A percentile compares a stretch with the other conserved stretches of the same genome.
phyloP scores from a whole-genome alignment of 1,140 invertebrate genomes.

The Pseudomyrmex dendroicus region DNA sequence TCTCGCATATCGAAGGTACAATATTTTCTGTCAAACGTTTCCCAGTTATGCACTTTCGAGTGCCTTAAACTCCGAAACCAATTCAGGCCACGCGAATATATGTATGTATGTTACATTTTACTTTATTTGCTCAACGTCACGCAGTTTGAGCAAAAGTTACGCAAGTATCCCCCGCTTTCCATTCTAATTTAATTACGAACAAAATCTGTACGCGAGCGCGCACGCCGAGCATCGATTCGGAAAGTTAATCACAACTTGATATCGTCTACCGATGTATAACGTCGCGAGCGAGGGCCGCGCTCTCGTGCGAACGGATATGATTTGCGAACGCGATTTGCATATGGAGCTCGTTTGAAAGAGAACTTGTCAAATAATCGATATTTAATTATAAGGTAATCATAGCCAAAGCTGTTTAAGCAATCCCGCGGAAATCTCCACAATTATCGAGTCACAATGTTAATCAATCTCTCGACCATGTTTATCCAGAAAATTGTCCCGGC shows the following conservation, averaged over 20 bases:
- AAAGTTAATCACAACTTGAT: conserved; percentile 24
- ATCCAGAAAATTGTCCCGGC: neutral
- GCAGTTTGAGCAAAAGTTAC: conserved; percentile 32
- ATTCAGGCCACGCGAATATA: conserved; percentile 31
- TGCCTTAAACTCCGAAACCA: conserved; percentile 29
- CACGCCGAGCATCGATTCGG: conserved; percentile 15
- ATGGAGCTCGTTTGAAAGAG: neutral
- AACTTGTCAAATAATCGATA: neutral
- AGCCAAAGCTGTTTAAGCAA: neutral
- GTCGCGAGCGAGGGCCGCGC: neutral
- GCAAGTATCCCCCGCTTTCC: conserved; percentile 2
- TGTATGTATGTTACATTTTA: neutral
- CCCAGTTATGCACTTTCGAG: conserved; percentile 1
- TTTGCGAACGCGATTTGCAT: neutral
- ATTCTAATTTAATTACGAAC: conserved; percentile 38
- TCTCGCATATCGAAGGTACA: conserved; percentile 11
- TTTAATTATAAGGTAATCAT: conserved; percentile 2
- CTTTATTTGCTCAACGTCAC: conserved; percentile 17
- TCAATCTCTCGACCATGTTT: neutral
- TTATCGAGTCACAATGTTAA: neutral
- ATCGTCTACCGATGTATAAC: neutral
- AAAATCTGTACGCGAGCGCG: conserved; percentile 1
- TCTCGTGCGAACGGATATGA: neutral
- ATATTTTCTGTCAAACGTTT: conserved; percentile 41
- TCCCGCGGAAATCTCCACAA: neutral